Evolutionary conservation across 2,888 invertebrate genomes (phyloP), one percentile per base, ranked within the genome.

Genomic region (Pharmacophagus antenor): DNA sequence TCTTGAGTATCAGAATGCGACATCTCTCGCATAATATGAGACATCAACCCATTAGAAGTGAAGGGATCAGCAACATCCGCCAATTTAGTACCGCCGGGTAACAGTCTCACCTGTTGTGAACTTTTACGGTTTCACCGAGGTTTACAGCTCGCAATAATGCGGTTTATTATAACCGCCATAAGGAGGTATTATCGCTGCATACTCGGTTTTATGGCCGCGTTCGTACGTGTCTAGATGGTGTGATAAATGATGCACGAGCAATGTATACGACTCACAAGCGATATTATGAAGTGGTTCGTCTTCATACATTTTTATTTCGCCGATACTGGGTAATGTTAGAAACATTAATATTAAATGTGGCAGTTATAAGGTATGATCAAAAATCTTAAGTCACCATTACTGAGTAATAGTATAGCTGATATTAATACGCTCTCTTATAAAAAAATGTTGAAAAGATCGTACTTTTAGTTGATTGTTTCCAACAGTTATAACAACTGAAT

Each of bases 101-200:
- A 61, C 58, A 64, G 65, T 67, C 68, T 62, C 73, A 76, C 79
- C 76, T 79, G 79, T 76, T 77, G 74, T 73, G 70, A 71, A 74
- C 64, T 74, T 77, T 77, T 76, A 74, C 65, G 70, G 59, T 68
- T 67, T 54, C 44, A 56, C 25, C 61, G 42, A 55, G 63, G 62
- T 67, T 69, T 67, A 68, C 63, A 47, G 60, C 62, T 49, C 63
- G 55, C 62, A 60, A 65, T 63, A 63, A 60, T 58, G 56, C 58
- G 53, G 58, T 64, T 65, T 62, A 62, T 60, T 56, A 54, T 49
- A 53, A 52, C 62, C 49, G 48, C 47, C 56, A 18, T 56, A 56
- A 44, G 56, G n/a, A 46, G 56, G 53, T 54, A 54, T 62, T 62
- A 62, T 56, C 56, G 56, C 56, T 42, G 52, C 55, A 31, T 47